Evolutionary conservation across 2,797 vertebrate species (phyloP).

Genomic region (Aldrovandia affinis): DNA sequence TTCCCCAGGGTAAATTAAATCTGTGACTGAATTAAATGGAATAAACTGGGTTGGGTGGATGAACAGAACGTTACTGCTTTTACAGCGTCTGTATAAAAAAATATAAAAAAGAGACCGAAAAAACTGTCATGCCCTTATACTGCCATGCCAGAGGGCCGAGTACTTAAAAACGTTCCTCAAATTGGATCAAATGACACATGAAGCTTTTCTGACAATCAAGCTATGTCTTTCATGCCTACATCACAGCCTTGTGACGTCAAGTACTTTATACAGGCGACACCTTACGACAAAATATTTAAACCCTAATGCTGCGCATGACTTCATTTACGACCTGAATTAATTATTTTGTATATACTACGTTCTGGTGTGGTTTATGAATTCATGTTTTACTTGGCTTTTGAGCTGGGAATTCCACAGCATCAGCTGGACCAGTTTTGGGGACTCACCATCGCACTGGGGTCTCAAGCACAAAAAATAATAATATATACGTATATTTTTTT

Average conservation of each 20-base stretch:
- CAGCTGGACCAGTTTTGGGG: neutral
- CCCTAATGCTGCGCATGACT: neutral
- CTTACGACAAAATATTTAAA: neutral
- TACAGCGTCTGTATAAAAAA: neutral
- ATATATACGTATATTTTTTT: too few species aligned
- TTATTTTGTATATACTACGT: neutral
- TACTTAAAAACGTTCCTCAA: neutral
- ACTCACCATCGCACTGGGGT: neutral
- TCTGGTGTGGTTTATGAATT: neutral
- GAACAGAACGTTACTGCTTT: neutral
- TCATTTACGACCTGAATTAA: neutral
- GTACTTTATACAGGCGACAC: neutral
- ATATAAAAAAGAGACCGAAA: neutral
- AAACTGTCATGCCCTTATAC: constrained; percentile 12
- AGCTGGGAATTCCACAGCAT: neutral
- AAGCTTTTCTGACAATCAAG: neutral
- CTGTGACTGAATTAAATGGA: neutral
- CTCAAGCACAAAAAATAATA: neutral
- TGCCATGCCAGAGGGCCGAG: constrained; percentile 33
- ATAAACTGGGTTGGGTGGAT: neutral
- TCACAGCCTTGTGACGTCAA: neutral
- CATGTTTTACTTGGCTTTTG: neutral
- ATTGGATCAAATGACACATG: neutral
- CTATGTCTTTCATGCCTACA: neutral
- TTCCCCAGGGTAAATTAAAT: neutral